Evolutionary conservation across 2,888 invertebrate species (phyloP), one percentile per base, ranked within the genome.

Genomic region (Pammene fasciana): DNA sequence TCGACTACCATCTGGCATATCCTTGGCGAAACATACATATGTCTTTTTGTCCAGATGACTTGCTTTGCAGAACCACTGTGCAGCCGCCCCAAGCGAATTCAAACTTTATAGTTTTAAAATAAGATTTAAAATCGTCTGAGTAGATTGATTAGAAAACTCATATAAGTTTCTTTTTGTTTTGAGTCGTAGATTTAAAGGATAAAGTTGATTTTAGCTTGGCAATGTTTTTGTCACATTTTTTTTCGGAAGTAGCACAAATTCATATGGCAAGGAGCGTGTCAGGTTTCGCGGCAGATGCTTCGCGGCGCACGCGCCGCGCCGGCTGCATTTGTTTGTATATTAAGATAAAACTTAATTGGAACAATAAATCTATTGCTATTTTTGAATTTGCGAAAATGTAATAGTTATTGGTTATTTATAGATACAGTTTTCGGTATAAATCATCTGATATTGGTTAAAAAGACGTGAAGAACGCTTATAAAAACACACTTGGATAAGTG

Each of bases 231-330:
- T 65, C 52, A 38, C 57, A 70, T 71, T 84, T 87, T 88, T 88
- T 90, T 90, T 86, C 81, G 85, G 87, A 88, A 88, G 84, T 86
- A 82, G 82, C 79, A 85, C 87, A 86, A 54, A 87, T 86, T 90
- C 88, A 88, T 87, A 87, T 85, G 86, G 84, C 81, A 86, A 87
- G 88, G 83, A 86, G 86, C 83, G 88, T 87, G 86, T 92, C 91
- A 87, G 86, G 92, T 92, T 89, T 86, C 92, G 82, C 80, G 79
- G 85, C 92, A 92, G 91, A 91, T 92, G 92, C 82, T 79, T 73
- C 75, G 74, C 76, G 77, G 73, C 81, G 76, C 86, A 86, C 54
- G 90, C 90, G 89, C 90, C 50, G 90, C 88, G 89, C 79, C 78
- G 72, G 74, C 75, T 74, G 75, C 72, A 72, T 75, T 78, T 75